Evolutionary conservation across 2,888 invertebrate genomes (phyloP), one percentile per base, ranked within the genome.

Genomic region (Drosophila buzzatii): DNA sequence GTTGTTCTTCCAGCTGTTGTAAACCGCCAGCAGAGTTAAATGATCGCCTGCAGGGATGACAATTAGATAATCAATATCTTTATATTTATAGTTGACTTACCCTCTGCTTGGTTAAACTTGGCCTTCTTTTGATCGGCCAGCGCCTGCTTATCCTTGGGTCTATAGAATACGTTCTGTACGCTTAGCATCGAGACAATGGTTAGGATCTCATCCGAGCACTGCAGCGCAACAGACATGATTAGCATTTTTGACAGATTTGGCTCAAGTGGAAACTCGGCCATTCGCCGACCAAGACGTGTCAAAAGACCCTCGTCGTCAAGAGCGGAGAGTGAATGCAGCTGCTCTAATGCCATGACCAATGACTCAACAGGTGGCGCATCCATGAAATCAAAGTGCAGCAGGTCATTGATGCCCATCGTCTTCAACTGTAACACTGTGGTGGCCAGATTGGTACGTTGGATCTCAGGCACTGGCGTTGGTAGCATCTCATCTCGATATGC

Each of bases 311-410:
- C 98, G 73, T 99, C 97, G 92, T 99, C 99, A 14, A 99, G 94
- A 0, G 99, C 99, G 42, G 98, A 98, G 4, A 99, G 94, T 7
- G 99, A 99, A 93, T 99, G 99, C 76, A 99, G 94, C 85, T 99
- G 98, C 91, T 99, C 99, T 82, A 99, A 94, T 18, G 99, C 99
- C 96, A 99, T 98, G 70, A 99, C 98, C 79, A 99, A 95, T 0
- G 99, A 98, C 94, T 99, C 99, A 23, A 98, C 98, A 0, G 99
- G 99, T 31, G 99, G 99, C 1, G 99, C 98, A 93, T 99, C 99
- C 99, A 99, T 99, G 94, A 99, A 99, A 94, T 99, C 99, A 93
- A 99, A 99, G 92, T 98, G 97, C 27, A 99, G 94, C 61, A 99
- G 94, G 94, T 99, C 99, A 92, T 99, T 99, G 87, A 99, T 99